Evolutionary conservation across 2,888 invertebrate species (phyloP), one percentile per base, ranked within the genome.

Genomic region (Tetrapedia diversipes): DNA sequence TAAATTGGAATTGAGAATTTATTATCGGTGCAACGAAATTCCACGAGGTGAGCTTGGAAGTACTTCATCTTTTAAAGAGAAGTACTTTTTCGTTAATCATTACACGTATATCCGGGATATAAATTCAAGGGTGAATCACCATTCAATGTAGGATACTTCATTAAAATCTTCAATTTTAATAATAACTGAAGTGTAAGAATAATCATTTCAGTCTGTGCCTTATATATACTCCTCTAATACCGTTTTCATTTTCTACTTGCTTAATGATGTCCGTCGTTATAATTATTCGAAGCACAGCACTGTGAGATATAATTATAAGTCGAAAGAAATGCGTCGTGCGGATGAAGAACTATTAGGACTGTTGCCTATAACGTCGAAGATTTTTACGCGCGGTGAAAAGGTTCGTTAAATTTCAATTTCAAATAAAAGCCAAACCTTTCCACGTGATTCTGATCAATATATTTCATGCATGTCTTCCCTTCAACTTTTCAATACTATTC

Each of bases 241-340:
- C 69, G 47, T 80, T 77, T 82, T 80, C 82, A 81, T 86, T 86
- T 87, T 86, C 84, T 86, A 80, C 82, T 83, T 86, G 83, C 85
- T 85, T 89, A 89, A 89, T 89, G 88, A 87, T 84, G 83, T 86
- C 81, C 84, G 80, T 77, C 79, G 77, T 82, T 86, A 84, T 89
- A 88, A 88, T 89, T 87, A 89, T 87, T 87, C 71, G 81, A 85
- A 80, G 79, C 67, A 69, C 77, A 57, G 69, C 64, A 75, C 71
- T 76, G 64, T 82, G 82, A 87, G 84, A 82, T 81, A 83, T 87
- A 88, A 89, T 89, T 88, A 87, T 85, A 84, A 78, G 61, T 37
- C 70, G 79, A 81, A 82, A 80, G 79, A 86, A 77, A 78, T 56
- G 66, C 66, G 73, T 75, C 64, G 54, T 27, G 73, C 19, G 53